Conservation (phyloP, 1,140 invertebrate genomes). For the Cotesia glomerata region DNA sequence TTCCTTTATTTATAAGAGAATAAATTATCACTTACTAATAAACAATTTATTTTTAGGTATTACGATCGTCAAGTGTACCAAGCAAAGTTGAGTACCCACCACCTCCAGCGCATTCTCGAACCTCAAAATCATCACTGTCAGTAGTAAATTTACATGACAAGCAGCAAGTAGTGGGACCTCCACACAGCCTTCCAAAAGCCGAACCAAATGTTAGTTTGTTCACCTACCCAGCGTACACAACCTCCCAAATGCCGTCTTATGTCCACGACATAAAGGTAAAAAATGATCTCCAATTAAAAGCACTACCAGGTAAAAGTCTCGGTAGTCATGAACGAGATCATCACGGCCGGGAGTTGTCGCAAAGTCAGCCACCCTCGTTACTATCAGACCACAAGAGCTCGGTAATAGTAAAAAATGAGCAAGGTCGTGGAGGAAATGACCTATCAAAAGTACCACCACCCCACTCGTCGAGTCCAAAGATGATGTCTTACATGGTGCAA, state of each 20-base stretch:
- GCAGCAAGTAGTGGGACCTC: slow-evolving; percentile 49
- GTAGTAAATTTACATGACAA: slow-evolving; percentile 64
- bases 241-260: slow-evolving; percentile 58
- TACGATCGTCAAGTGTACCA: slow-evolving; percentile 61
- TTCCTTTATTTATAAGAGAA: too few relatives aligned
- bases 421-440: slow-evolving; percentile 62
- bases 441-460: slow-evolving; percentile 66
- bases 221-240: slow-evolving; percentile 72
- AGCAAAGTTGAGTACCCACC: slow-evolving; percentile 67
- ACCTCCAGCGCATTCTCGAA: slow-evolving; percentile 66
- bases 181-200: slow-evolving; percentile 71
- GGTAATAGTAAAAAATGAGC: slow-evolving; percentile 79
- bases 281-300: slow-evolving; percentile 52
- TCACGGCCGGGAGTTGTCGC: slow-evolving; percentile 63
- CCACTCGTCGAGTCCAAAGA: slow-evolving; percentile 71
- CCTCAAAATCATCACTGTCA: slow-evolving; percentile 58
- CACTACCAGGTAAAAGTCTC: slow-evolving; percentile 50
- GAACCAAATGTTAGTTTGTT: slow-evolving; percentile 78
- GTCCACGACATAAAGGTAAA: slow-evolving; percentile 63
- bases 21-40: background rate
- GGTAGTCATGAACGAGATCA: slow-evolving; percentile 61
- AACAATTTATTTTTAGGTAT: slow-evolving; percentile 43
- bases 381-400: slow-evolving; percentile 75
- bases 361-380: slow-evolving; percentile 55
- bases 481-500: slow-evolving; percentile 64